These are phyloP conservation scores for Heliconius hewitsoni DNA, from an alignment of 1,140 invertebrate species.

Conservation along the genomic window DNA sequence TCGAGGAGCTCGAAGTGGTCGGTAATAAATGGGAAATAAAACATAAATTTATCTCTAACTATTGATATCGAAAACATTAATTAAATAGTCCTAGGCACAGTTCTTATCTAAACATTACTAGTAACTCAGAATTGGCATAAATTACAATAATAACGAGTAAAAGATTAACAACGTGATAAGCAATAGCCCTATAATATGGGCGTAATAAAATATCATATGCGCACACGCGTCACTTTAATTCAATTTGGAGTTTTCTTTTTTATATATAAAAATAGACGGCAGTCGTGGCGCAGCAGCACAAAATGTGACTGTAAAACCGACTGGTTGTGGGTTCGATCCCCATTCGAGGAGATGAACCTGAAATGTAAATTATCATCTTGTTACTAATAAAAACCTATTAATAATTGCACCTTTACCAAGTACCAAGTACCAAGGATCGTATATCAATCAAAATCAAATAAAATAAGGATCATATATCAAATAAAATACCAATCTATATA, in stretches of 20 bases:
- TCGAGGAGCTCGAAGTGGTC: neutral
- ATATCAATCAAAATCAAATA: too few species aligned
- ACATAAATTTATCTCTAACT: neutral
- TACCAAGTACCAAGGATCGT: too few species aligned
- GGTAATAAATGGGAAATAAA: neutral
- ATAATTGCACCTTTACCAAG: too few species aligned
- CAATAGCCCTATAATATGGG: neutral
- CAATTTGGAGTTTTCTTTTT: neutral
- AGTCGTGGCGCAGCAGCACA: too few species aligned
- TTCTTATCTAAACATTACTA: neutral
- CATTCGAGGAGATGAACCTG: too few species aligned
- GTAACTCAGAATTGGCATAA: conserved; percentile 11
- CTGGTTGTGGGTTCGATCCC: too few species aligned
- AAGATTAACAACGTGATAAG: neutral
- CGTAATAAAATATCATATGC: conserved; percentile 4
- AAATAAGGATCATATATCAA: too few species aligned
- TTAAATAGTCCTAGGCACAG: neutral
- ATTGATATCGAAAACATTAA: conserved; percentile 7
- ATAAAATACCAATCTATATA: too few species aligned
- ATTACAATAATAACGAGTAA: conserved; percentile 5
- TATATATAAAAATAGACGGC: neutral
- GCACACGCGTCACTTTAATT: neutral
- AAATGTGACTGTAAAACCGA: too few species aligned
- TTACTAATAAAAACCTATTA: too few species aligned
- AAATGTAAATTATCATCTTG: too few species aligned